phyloP scores from a whole-genome alignment of 37 sponge, comb jelly and placozoan species.

The Oscarella lobularis region DNA sequence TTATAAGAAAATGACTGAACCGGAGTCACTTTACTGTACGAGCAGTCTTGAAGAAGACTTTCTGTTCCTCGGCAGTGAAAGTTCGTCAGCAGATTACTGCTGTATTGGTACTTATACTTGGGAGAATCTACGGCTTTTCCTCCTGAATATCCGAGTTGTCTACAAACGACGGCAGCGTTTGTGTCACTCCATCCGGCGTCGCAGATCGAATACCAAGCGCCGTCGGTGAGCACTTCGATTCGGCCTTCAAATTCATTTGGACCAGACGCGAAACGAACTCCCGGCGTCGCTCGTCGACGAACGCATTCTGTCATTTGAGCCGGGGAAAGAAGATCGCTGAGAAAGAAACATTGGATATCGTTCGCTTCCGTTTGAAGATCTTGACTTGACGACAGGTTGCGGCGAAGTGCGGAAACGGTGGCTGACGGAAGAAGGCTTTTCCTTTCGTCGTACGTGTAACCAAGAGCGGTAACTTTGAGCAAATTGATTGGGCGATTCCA shows the following conservation, averaged over 20 bases:
- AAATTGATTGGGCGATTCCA: too few relatives aligned
- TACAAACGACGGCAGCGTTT: neutral
- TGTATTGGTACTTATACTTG: neutral
- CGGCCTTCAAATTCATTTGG: neutral
- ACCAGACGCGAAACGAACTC: neutral
- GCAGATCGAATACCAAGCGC: neutral
- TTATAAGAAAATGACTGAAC: too few relatives aligned
- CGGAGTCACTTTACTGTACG: neutral
- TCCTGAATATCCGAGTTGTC: neutral
- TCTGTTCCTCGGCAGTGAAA: neutral
- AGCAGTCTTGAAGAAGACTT: neutral
- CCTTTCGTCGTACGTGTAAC: constrained; percentile 1
- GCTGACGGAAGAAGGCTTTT: too few relatives aligned
- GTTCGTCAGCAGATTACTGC: neutral
- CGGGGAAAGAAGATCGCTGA: neutral
- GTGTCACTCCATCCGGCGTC: neutral
- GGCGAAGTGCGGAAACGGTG: too few relatives aligned
- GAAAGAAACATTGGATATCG: neutral
- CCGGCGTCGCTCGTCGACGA: neutral
- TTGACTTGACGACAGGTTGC: neutral
- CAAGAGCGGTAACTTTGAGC: neutral
- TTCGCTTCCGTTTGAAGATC: neutral
- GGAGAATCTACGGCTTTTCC: neutral
- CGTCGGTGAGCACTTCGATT: neutral
- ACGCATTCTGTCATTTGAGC: neutral